Evolutionary conservation across 1,140 invertebrate genomes (phyloP), one percentile per base, ranked within the genome.

Genomic region (Ladona fulva): DNA sequence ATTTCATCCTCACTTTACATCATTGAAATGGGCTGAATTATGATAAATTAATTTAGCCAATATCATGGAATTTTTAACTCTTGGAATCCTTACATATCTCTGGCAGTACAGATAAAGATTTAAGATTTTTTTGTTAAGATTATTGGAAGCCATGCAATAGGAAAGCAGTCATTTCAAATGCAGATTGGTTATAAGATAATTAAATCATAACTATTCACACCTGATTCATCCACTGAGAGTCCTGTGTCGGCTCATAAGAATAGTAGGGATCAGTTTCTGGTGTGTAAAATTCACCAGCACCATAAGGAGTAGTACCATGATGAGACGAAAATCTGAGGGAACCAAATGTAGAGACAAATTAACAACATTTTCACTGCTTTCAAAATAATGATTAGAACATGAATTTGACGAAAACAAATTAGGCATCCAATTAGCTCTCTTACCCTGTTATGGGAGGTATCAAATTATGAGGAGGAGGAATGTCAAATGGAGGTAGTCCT

Each of bases 181-280:
- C n/a, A n/a, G n/a, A n/a, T n/a, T n/a, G n/a, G n/a, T n/a, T n/a
- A n/a, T n/a, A n/a, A 73, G 37, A 25, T 79, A 37, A 37, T 37
- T 37, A 5, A 37, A 37, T 37, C 8, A 37, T 37, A 37, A 8
- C n/a, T n/a, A n/a, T 37, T 22, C 14, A 6, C 14, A 78, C 77
- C 52, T 66, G 83, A 82, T 87, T 86, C 77, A 87, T 87, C 91
- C 91, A 92, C 81, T 92, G 90, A 24, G 87, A 89, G 81, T 92
- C 91, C 80, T 92, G 91, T 0, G 91, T 91, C 0, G 91, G 91
- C 82, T 92, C 91, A 81, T 91, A 92, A 37, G 89, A 88, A 84
- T 91, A 91, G 81, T 91, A 92, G 0, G 90, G 88, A 83, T 92
- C 91, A 0, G 80, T 79, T 74, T 84, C 80, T 16, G 80, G 59